Evolutionary conservation across 2,113 vertebrate genomes (phyloP), one percentile per base, ranked within the genome.

Genomic region (Archilochus colubris): DNA sequence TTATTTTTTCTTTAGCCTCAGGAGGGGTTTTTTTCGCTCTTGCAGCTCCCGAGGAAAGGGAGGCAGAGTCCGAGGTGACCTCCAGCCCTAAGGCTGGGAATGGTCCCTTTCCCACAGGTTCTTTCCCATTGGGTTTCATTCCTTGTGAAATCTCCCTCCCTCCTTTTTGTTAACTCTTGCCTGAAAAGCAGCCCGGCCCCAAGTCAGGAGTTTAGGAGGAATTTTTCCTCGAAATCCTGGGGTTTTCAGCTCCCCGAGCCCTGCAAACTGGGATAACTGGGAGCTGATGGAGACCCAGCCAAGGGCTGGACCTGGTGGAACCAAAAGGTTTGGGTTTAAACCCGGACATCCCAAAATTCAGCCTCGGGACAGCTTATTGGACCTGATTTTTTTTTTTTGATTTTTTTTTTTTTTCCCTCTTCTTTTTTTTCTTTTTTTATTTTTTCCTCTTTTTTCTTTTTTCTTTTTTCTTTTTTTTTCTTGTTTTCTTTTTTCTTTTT

Each of bases 81-180:
- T 62, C 10, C 44, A 46, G 94, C 80, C 88, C 54, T 8, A 14
- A 72, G 43, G 62, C 50, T 83, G 14, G 3, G 20, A 68, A 43
- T 36, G 44, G 63, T 58, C 88, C 69, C 54, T 43, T 80, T 84
- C 84, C 62, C 61, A 67, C 33, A 76, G 92, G 76, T 86, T 92
- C 91, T 61, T 84, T 63, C 7, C 15, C 61, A 38, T 46, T 40
- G 85, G 48, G n/a, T 85, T 87, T 89, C 88, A 93, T 80, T 82
- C 86, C 78, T 73, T 21, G 55, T 70, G 28, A 82, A 93, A 30
- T 54, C 70, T 51, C 31, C 28, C 51, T 69, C 69, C 9, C 86
- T 79, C 86, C 63, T 21, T 48, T 27, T 43, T 25, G 12, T 96
- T 97, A 95, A 95, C 95, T 81, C 83, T 94, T 92, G 64, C 61